Percentiles rank a stretch among this genome's conserved stretches.
Evolutionary conservation across 2,113 vertebrate genomes (phyloP).

Genomic region (Lampris incognitus): DNA sequence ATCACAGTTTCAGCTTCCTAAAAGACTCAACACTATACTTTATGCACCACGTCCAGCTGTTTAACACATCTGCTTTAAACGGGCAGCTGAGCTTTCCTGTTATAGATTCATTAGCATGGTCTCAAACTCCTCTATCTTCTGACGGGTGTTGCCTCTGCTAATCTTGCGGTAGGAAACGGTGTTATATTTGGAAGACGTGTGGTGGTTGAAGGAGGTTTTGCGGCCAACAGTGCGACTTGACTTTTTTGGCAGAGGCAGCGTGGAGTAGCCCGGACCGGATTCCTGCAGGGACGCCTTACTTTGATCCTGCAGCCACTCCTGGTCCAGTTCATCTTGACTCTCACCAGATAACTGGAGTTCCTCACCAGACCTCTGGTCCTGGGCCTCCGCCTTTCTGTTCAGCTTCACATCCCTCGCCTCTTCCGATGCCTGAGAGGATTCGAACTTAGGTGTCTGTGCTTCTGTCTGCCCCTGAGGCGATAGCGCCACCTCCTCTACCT

Average conservation of each 20-base stretch:
- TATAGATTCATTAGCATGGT: conserved; percentile 86
- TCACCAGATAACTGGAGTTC: conserved; percentile 13
- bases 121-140: conserved; percentile 93
- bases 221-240: conserved; percentile 25
- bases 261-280: conserved; percentile 59
- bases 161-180: conserved; percentile 95
- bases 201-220: conserved; percentile 83
- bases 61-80: neutral
- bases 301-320: conserved; percentile 37
- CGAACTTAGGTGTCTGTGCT: conserved; percentile 1
- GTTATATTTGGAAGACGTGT: conserved; percentile 88
- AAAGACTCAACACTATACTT: neutral
- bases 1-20: neutral
- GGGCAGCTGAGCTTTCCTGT: neutral
- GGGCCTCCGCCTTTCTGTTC: conserved; percentile 1
- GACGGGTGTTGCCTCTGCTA: conserved; percentile 92
- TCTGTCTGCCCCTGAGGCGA: neutral
- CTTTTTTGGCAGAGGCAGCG: conserved; percentile 69
- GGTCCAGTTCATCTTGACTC: conserved; percentile 34
- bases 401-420: neutral
- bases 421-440: conserved; percentile 10
- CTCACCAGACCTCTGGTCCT: conserved; percentile 19
- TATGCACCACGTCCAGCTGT: too few species aligned
- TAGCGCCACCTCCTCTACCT: conserved; percentile 16
- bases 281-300: conserved; percentile 26